Base-by-base conservation (phyloP, 2,888 invertebrate species). In the Eutolmus rufibarbis region DNA sequence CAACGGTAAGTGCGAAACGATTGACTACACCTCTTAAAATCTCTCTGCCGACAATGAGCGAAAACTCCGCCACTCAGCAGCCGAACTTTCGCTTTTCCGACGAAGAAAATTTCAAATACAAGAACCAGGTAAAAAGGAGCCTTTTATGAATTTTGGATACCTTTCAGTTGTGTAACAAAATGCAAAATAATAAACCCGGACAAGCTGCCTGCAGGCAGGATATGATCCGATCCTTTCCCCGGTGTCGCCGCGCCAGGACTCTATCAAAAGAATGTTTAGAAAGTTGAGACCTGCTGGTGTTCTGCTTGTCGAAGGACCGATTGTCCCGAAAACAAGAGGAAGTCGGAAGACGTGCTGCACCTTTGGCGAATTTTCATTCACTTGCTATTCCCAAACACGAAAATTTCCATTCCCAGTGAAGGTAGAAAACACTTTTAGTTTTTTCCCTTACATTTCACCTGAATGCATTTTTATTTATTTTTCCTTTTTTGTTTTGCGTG, bases 161-260 rank as follows among this genome's bases (percentile, higher is more conserved):
- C 12, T 46, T 66, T 86, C 74, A 74, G 40, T 77, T 77, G 77
- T 19, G 37, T 77, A 77, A 86, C 51, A 77, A 86, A 86, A 51
- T 79, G 56, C 57, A 86, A 86, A 86, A 86, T 86, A 86, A 86
- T 86, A 77, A 77, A 86, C 86, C 43, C 31, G 12, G n/a, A 28
- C 19, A 40, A 16, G 16, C 37, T 51, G 16, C 76, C 34, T 7
- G 23, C n/a, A 9, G 37, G 74, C 40, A 28, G 34, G 31, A n/a
- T 76, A 56, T 77, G 16, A 43, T 76, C 37, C 43, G 16, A 43
- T 76, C 56, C 43, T 56, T 56, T 77, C 28, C 5, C 14, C 28
- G 5, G 14, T 23, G 40, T 37, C 43, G 34, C 43, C 5, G 43
- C 43, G 37, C 31, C 19, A 7, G 66, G 43, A 79, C 66, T 43